Percentiles rank a stretch among this genome's conserved stretches.
Evolutionary conservation across 1,140 invertebrate species (phyloP).

Genomic region (Metopolophium dirhodum): DNA sequence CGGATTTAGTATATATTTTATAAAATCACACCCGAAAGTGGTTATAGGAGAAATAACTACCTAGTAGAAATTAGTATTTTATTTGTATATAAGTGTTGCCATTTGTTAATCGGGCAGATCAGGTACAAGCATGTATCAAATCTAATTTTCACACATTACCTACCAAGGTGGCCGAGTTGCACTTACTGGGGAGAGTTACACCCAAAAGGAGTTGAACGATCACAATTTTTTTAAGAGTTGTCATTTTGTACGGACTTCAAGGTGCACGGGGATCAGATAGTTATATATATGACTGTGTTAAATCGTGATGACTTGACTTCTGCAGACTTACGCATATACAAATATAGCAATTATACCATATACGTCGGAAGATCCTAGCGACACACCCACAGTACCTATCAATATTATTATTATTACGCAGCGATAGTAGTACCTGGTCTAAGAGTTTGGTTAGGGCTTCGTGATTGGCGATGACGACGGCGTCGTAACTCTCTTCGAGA

Average conservation of each 20-base stretch:
- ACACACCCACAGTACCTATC: not conserved
- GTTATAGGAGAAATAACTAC: too few relatives aligned
- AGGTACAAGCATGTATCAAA: too few relatives aligned
- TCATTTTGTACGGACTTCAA: too few relatives aligned
- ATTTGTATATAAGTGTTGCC: too few relatives aligned
- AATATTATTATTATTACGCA: not conserved
- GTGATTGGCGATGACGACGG: slow-evolving; percentile 86
- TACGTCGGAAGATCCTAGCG: not conserved
- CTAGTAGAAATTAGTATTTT: too few relatives aligned
- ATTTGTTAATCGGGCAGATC: too few relatives aligned
- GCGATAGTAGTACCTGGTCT: slow-evolving; percentile 70
- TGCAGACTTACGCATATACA: not conserved
- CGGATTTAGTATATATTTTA: not conserved
- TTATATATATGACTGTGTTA: not conserved
- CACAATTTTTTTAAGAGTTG: too few relatives aligned
- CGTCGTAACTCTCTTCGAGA: slow-evolving; percentile 86
- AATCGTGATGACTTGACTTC: not conserved
- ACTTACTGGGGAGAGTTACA: too few relatives aligned
- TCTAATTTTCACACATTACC: too few relatives aligned
- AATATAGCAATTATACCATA: not conserved
- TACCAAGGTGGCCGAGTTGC: too few relatives aligned
- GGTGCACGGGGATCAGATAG: too few relatives aligned
- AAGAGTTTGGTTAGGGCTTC: slow-evolving; percentile 83
- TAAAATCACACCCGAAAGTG: not conserved
- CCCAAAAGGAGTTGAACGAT: too few relatives aligned